Evolutionary conservation across 1,140 invertebrate genomes (phyloP).

Genomic region (Vanessa tameamea): DNA sequence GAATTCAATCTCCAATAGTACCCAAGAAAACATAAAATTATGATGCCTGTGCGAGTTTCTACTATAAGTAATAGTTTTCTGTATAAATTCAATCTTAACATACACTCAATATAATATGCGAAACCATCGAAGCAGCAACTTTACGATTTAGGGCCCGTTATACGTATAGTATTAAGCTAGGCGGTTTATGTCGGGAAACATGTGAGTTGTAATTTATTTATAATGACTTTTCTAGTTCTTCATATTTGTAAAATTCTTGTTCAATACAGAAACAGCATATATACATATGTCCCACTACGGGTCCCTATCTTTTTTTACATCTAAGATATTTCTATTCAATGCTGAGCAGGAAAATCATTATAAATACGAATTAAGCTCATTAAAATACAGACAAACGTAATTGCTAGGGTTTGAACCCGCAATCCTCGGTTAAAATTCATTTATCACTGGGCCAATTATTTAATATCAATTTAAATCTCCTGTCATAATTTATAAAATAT

Average conservation of each 20-base stretch:
- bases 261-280: not conserved
- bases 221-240: slow-evolving; percentile 39
- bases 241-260: slow-evolving; percentile 28
- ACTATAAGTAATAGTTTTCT: not conserved
- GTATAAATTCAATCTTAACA: slow-evolving; percentile 12
- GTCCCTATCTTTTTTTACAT: no score
- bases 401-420: no score
- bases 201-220: slow-evolving; percentile 41
- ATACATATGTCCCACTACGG: not conserved
- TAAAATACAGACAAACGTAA: no score
- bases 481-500: no score
- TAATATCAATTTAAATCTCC: no score
- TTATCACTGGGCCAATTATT: no score
- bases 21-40: not conserved
- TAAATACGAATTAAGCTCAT: no score
- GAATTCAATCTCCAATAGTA: no score
- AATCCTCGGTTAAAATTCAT: no score
- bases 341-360: no score
- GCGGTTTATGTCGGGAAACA: slow-evolving; percentile 27
- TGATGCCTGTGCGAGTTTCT: not conserved
- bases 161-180: not conserved
- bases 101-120: slow-evolving; percentile 15
- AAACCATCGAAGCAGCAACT: slow-evolving; percentile 13
- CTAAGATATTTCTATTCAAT: no score
- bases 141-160: slow-evolving; percentile 17